Conservation (phyloP, 2,113 vertebrate species). For the Bujurquina vittata region DNA sequence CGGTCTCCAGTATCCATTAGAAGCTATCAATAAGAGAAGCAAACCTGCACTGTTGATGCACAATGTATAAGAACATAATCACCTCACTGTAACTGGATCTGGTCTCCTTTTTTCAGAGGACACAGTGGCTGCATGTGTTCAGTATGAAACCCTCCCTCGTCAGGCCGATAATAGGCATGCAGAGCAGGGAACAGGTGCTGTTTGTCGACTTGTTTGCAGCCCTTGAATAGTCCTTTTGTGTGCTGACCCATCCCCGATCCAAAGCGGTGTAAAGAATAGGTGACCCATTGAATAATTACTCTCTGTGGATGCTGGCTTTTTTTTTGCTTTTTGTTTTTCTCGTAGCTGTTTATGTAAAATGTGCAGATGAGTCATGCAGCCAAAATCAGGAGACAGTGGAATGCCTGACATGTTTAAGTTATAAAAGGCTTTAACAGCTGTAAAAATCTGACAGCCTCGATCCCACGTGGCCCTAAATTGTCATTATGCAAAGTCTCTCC, state of each 20-base stretch:
- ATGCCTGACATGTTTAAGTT: neutral
- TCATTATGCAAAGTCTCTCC: constrained; percentile 17
- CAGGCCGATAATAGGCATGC: constrained; percentile 47
- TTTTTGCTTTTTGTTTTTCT: neutral
- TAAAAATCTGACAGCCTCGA: neutral
- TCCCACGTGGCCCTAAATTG: neutral
- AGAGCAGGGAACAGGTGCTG: constrained; percentile 71
- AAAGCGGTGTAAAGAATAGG: constrained; percentile 21
- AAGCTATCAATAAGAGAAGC: constrained; percentile 10
- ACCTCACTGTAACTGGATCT: constrained; percentile 70
- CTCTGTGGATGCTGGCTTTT: neutral
- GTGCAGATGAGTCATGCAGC: neutral
- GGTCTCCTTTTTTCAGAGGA: constrained; percentile 6
- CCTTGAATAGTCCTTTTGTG: constrained; percentile 70
- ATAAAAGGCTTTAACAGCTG: neutral
- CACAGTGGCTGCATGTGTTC: constrained; percentile 44
- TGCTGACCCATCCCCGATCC: constrained; percentile 4
- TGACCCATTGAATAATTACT: constrained; percentile 35
- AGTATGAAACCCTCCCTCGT: constrained; percentile 34
- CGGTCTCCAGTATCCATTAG: neutral
- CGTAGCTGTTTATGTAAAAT: neutral
- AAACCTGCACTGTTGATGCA: constrained; percentile 31
- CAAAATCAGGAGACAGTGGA: neutral
- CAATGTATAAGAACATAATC: constrained; percentile 58
- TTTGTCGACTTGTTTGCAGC: constrained; percentile 44